These are phyloP conservation scores for Exocentrus adspersus DNA, from an alignment of 2,888 invertebrate genomes.

Conservation along the genomic window DNA sequence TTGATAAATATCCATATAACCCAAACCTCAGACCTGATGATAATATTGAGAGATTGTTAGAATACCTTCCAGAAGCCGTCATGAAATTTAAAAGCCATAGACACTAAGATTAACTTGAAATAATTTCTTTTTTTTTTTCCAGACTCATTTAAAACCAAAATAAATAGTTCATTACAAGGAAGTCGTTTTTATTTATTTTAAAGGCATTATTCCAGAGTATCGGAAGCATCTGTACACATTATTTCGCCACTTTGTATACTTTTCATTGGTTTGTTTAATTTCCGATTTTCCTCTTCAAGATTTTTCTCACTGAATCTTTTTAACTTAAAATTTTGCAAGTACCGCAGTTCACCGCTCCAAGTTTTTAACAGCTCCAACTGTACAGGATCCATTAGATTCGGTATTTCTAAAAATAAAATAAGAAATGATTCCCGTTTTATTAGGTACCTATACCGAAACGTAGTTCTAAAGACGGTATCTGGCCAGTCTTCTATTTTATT, in stretches of 20 bases:
- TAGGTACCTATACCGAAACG: no score
- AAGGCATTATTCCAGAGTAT: not conserved
- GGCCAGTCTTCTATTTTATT: no score
- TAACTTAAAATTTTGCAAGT: conserved; percentile 74
- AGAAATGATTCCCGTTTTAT: no score
- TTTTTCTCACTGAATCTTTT: conserved; percentile 66
- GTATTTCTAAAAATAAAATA: conserved; percentile 69
- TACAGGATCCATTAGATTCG: conserved; percentile 71
- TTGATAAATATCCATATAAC: conserved; percentile 57
- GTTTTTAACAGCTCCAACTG: conserved; percentile 70
- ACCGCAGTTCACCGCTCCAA: conserved; percentile 77
- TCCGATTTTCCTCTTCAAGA: conserved; percentile 41
- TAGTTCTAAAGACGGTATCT: no score
- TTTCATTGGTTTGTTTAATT: conserved; percentile 5
- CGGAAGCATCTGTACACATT: not conserved
- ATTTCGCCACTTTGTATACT: not conserved
- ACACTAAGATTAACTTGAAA: no score
- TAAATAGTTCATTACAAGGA: no score
- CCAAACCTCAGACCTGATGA: conserved; percentile 49
- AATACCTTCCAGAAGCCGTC: conserved; percentile 49
- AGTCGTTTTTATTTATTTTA: not conserved
- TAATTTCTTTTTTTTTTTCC: no score
- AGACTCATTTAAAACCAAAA: no score
- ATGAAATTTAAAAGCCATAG: conserved; percentile 44
- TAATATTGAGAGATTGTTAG: conserved; percentile 56